Percentiles rank a stretch among this genome's conserved stretches.
Evolutionary conservation across 2,113 vertebrate species (phyloP).

Genomic region (Bothrops jararaca): DNA sequence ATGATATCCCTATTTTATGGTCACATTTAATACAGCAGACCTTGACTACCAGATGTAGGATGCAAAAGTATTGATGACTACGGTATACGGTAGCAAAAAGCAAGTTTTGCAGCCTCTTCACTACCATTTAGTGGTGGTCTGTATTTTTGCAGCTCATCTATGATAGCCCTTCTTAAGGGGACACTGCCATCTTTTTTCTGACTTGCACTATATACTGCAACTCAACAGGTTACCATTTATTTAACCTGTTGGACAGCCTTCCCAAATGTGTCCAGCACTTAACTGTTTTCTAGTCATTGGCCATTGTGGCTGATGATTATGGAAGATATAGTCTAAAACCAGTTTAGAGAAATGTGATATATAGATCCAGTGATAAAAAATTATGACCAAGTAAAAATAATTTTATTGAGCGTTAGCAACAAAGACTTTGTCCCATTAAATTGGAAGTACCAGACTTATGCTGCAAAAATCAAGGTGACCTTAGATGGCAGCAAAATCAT

Average conservation of each 20-base stretch:
- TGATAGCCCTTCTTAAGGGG: background rate
- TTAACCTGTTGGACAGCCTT: background rate
- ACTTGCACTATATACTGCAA: background rate
- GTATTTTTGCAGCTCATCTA: background rate
- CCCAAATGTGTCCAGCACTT: background rate
- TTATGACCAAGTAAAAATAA: background rate
- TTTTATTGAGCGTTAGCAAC: background rate
- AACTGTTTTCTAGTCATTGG: background rate
- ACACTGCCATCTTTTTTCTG: background rate
- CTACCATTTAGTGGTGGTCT: background rate
- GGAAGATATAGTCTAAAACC: background rate
- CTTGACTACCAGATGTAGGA: too few species aligned
- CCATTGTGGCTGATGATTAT: background rate
- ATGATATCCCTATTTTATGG: too few species aligned
- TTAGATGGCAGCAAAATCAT: background rate
- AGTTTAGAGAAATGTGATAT: background rate
- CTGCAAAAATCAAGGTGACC: background rate
- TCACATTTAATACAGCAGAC: too few species aligned
- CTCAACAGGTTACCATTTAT: background rate
- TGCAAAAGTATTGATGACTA: too few species aligned
- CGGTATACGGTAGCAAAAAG: too few species aligned
- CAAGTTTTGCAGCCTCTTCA: background rate
- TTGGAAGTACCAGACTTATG: background rate
- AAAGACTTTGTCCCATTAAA: background rate
- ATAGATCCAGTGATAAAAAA: background rate